A percentile compares a stretch with the other conserved stretches of the same genome.
Conservation (phyloP, 2,797 vertebrate genomes). For the Perodicticus potto region DNA sequence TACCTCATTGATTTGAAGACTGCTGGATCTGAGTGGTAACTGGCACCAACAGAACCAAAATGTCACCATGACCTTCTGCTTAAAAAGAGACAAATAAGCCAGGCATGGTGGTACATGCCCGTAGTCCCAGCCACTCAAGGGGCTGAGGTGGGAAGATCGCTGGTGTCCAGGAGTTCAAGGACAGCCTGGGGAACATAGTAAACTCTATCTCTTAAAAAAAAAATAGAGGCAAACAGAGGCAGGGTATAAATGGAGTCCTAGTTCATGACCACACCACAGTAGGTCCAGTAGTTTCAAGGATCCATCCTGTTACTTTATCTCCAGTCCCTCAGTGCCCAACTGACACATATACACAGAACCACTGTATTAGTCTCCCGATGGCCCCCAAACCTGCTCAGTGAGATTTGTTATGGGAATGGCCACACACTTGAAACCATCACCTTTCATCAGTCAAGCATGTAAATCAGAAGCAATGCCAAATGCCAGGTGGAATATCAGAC, state of each 20-base stretch:
- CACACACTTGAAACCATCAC: background rate
- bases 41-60: background rate
- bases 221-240: background rate
- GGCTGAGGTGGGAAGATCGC: background rate
- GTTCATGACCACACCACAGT: background rate
- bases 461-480: background rate
- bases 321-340: background rate
- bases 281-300: background rate
- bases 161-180: too few species aligned
- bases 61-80: background rate
- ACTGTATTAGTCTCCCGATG: background rate
- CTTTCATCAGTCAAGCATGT: background rate
- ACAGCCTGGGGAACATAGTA: too few species aligned
- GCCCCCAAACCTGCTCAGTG: background rate
- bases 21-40: background rate
- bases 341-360: background rate
- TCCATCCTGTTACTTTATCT: background rate
- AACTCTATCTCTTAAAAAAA: too few species aligned
- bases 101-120: background rate
- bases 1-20: background rate
- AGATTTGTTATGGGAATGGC: background rate
- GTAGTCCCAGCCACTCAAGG: background rate
- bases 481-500: background rate
- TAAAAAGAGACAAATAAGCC: background rate
- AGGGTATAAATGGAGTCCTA: background rate